Evolutionary conservation across 1,140 invertebrate species (phyloP), one percentile per base, ranked within the genome.

Genomic region (Drosophila leontia): DNA sequence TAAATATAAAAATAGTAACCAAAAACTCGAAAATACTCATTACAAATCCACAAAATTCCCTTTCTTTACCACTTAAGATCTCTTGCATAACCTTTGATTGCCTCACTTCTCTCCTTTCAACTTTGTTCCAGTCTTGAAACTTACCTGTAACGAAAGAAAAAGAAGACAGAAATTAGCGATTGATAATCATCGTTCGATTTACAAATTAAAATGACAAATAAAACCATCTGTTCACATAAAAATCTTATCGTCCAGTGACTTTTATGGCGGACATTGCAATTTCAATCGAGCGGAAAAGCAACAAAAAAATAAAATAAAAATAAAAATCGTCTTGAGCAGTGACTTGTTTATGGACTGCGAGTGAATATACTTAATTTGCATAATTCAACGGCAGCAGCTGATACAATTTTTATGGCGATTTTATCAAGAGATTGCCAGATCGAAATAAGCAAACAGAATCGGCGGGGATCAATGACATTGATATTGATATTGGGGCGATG

Each of bases 401-500:
- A 77, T 78, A 78, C 64, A 78, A 62, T 78, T 78, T 78, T 81
- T 60, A 82, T 68, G 78, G 42, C 72, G 58, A 72, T 81, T 81
- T 81, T 70, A 81, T 80, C 78, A 80, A 57, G 57, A 80, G 70
- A 37, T 55, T 37, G 50, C 51, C 51, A 55, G 34, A 80, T 76
- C 72, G 55, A 81, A 81, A 62, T 71, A 37, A 70, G 65, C 69
- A 58, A 59, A 51, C 51, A 58, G 44, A 47, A 48, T 32, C 64
- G 48, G 29, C 8, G 58, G 59, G 62, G 61, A 60, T 57, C 58
- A 78, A 78, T 19, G 75, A 70, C 75, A 78, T 78, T 78, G 75
- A 70, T 58, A 65, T 78, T 78, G 57, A 62, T 75, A 74, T 70
- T 70, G 64, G 15, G 44, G 44, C 75, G 64, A 69, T 69, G 75